These are phyloP conservation scores for Drosophila obscura DNA, from an alignment of 1,140 invertebrate genomes.

Conservation along the genomic window DNA sequence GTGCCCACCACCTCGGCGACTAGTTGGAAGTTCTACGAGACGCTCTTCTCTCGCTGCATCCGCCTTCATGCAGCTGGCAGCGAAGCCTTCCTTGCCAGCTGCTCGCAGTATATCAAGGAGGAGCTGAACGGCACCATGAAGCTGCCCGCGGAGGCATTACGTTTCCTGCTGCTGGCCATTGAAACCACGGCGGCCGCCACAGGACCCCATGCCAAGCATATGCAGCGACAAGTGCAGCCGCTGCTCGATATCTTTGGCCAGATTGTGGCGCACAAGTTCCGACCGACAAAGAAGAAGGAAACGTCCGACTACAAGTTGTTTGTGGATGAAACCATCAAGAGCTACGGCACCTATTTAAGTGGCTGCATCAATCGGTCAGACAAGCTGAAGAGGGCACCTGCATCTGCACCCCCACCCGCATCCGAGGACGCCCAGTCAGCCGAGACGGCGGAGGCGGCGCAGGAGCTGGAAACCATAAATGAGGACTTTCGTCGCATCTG, in stretches of 20 bases:
- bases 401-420: not conserved
- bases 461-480: constrained; percentile 39
- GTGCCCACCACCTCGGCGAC: constrained; percentile 17
- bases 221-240: constrained; percentile 63
- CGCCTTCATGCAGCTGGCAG: constrained; percentile 39
- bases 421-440: not conserved
- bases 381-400: constrained; percentile 2
- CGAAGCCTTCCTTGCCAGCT: constrained; percentile 51
- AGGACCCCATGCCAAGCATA: constrained; percentile 44
- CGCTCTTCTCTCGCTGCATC: constrained; percentile 59
- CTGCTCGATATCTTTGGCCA: constrained; percentile 66
- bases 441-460: constrained; percentile 4
- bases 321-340: constrained; percentile 52
- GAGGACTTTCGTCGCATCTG: constrained; percentile 73
- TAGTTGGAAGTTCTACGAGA: constrained; percentile 61
- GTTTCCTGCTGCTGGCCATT: constrained; percentile 67
- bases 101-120: constrained; percentile 28
- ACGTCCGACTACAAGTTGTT: constrained; percentile 52
- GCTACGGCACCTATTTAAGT: constrained; percentile 58
- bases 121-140: constrained; percentile 18
- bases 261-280: constrained; percentile 60
- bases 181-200: constrained; percentile 53
- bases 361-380: constrained; percentile 57
- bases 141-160: constrained; percentile 20
- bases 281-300: constrained; percentile 45